Evolutionary conservation across 2,888 invertebrate genomes (phyloP), one percentile per base, ranked within the genome.

Genomic region (Heterodera filipjevi): DNA sequence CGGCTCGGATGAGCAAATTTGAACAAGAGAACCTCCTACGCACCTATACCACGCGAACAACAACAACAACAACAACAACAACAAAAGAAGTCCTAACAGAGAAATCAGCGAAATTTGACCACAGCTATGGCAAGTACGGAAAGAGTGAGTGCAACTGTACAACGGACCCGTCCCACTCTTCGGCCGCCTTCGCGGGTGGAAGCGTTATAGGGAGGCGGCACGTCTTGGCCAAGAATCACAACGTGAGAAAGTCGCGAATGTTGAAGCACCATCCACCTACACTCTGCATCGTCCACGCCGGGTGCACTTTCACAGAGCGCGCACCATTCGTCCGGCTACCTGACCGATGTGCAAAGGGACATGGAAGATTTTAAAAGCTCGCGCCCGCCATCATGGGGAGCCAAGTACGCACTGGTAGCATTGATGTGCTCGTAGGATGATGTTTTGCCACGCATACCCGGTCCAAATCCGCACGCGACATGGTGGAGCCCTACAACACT

Each of bases 341-440:
- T 77, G 76, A 77, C 77, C 49, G 74, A 77, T 27, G 77, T 77
- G 19, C 77, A 77, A 39, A 35, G 53, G 33, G 77, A 77, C 49
- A 27, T 77, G 39, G 75, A 27, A 2, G 77, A 77, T 77, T 77
- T 46, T 77, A 77, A 77, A 77, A 77, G 44, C 16, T 77, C 0
- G 22, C 73, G 35, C n/a, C n/a, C 30, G 32, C 14, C 49, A 77
- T 27, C 77, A 77, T 39, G 46, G 6, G 77, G 77, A 0, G 30
- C 73, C 6, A 44, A 44, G 14, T 77, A 77, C 77, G 44, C 72
- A 19, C 74, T 77, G 59, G 76, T 77, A 3, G 72, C 39, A 53
- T 77, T 8, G 77, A 77, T 77, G 77, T 77, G 33, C n/a, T 77
- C 16, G 44, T 44, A 5, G 8, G 66, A 44, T 10, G 46, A 10